Percentiles rank a stretch among this genome's conserved stretches.
These are phyloP conservation scores for Crotalus tigris DNA, from an alignment of 2,113 vertebrate species.

Conservation along the genomic window DNA sequence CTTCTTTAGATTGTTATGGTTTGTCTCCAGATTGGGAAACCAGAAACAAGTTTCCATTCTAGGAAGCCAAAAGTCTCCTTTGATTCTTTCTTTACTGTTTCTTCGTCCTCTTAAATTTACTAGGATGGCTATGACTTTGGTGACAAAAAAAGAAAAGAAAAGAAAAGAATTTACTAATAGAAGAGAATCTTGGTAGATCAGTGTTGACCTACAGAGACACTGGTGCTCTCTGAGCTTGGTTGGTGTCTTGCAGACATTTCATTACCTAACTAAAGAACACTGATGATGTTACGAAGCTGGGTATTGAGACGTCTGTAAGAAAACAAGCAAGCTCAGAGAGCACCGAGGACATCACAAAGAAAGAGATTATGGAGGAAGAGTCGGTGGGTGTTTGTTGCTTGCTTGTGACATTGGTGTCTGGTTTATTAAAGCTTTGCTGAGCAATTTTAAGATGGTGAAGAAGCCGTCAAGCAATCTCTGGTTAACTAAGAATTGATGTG, in stretches of 20 bases:
- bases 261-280: neutral
- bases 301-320: rapidly evolving
- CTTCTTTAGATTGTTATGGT: neutral
- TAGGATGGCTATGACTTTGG: neutral
- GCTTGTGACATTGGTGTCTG: too few species aligned
- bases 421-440: too few species aligned
- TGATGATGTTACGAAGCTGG: neutral
- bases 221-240: neutral
- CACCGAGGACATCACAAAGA: neutral
- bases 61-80: neutral
- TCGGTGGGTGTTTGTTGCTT: neutral
- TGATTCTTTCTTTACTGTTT: neutral
- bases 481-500: neutral
- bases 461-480: neutral
- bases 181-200: neutral
- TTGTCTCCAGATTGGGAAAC: conserved; percentile 35
- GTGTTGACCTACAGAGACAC: neutral
- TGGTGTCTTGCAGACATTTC: neutral
- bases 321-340: neutral
- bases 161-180: neutral
- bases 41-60: neutral
- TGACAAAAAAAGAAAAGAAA: neutral
- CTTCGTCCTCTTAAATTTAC: neutral
- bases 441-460: neutral
- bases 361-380: neutral